These are phyloP conservation scores for Choreutis nemorana DNA, from an alignment of 2,888 invertebrate genomes.

Conservation along the genomic window DNA sequence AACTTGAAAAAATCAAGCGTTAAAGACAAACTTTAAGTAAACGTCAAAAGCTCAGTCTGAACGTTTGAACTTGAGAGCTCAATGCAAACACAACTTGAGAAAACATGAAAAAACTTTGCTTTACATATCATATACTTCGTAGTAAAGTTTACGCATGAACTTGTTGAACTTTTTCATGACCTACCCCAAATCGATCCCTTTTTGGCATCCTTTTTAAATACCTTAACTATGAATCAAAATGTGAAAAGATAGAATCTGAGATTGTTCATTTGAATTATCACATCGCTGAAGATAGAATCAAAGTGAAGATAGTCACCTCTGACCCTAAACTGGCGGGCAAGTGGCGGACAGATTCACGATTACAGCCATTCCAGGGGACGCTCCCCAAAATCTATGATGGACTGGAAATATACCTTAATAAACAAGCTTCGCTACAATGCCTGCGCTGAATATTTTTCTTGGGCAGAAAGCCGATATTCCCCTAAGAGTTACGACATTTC, in stretches of 20 bases:
- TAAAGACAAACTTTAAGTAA: no score
- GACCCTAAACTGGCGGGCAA: constrained; percentile 28
- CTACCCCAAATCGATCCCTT: constrained; percentile 17
- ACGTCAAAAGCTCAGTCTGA: no score
- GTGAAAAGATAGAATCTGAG: neutral
- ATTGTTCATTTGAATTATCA: constrained; percentile 10
- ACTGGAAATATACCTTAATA: constrained; percentile 62
- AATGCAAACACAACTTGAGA: no score
- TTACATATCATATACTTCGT: no score
- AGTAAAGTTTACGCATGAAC: no score
- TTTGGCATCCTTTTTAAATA: constrained; percentile 3
- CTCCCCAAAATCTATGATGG: constrained; percentile 47
- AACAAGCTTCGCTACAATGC: constrained; percentile 58
- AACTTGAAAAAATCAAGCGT: no score
- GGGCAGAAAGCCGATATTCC: constrained; percentile 66
- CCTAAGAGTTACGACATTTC: constrained; percentile 68
- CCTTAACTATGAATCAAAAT: neutral
- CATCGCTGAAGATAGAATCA: no score
- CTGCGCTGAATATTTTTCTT: constrained; percentile 63
- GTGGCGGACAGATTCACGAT: constrained; percentile 45
- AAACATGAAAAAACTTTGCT: no score
- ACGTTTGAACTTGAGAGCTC: no score
- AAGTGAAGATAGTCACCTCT: constrained; percentile 29
- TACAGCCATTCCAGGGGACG: constrained; percentile 45
- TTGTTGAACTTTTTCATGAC: constrained; percentile 17